Base-by-base conservation (phyloP, 1,140 invertebrate species). In the Cepaea nemoralis region DNA sequence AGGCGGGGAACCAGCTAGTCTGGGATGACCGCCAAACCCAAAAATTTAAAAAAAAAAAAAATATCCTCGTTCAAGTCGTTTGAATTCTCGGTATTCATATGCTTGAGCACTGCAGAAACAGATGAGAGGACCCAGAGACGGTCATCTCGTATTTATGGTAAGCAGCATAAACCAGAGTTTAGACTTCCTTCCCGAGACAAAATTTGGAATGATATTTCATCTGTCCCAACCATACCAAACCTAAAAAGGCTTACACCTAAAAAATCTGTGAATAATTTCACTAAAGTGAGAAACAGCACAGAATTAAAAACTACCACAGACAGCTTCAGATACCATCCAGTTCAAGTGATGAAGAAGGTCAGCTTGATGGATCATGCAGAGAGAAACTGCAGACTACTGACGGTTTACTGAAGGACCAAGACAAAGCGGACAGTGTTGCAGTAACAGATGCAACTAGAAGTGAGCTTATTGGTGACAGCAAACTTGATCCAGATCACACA, bases 141-240 rank as follows among this genome's bases (percentile, higher is more conserved):
- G 19, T 74, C 71, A 48, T 74, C 71, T 27, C 39, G 71, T n/a
- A 74, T 74, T 74, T 27, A 33, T 45, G 39, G 50, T n/a, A 74
- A 74, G 31, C 71, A 48, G 27, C 39, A 74, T 33, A 48, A 27
- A 74, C 0, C 39, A 74, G 10, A 48, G n/a, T 74, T 74, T 74
- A 42, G 27, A 45, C 71, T 74, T 27, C 71, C 71, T 10, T 74
- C 71, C 27, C 39, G 71, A 42, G 71, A 74, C 33, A 42, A 42
- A 74, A 48, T 74, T 22, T 74, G 71, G 71, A 48, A 74, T n/a
- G 40, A 42, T 33, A 74, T 74, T 22, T 45, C 71, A 74, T 45
- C 71, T 27, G 14, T 27, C 27, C 16, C 10, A 50, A 16, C 37
- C 16, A 42, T 33, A 33, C 42, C 71, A 33, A 45, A 22, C 2